Percentiles rank a stretch among this genome's conserved stretches.
phyloP scores from a whole-genome alignment of 2,113 vertebrate species.

The Charadrius vociferus region DNA sequence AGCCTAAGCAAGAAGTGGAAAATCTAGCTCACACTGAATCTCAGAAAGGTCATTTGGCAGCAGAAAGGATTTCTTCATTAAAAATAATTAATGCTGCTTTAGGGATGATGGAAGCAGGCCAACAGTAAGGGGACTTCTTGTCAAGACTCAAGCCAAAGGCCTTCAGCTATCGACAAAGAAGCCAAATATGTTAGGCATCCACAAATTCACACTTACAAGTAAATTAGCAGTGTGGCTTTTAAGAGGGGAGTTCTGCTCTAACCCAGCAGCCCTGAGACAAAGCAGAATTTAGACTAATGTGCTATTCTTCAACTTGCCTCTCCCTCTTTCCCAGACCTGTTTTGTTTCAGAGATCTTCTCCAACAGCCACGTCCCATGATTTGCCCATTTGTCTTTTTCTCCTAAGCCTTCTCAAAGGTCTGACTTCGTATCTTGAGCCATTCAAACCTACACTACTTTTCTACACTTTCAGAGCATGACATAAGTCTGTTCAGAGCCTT shows the following conservation, averaged over 20 bases:
- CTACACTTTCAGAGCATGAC: not conserved
- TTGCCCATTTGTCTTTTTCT: not conserved
- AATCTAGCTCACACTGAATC: conserved; percentile 40
- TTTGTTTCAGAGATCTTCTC: not conserved
- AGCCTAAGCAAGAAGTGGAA: conserved; percentile 50
- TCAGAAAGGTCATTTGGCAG: conserved; percentile 59
- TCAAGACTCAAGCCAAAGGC: conserved; percentile 49
- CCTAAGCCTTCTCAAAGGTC: not conserved
- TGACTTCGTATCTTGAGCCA: not conserved
- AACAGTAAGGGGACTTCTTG: conserved; percentile 55
- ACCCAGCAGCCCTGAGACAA: not conserved
- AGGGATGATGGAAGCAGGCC: conserved; percentile 49
- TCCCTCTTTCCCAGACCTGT: not conserved
- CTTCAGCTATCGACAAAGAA: conserved; percentile 42
- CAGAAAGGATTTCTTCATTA: conserved; percentile 60
- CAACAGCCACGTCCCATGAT: not conserved
- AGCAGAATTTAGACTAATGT: not conserved
- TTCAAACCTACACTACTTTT: not conserved
- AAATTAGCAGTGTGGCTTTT: conserved; percentile 21
- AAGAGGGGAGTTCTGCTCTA: not conserved
- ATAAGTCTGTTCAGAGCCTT: not conserved
- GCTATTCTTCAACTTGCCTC: not conserved
- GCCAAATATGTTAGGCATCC: conserved; percentile 51
- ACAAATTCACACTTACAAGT: conserved; percentile 47
- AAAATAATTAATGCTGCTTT: conserved; percentile 68